A percentile compares a stretch with the other conserved stretches of the same genome.
These are phyloP conservation scores for Corynorhinus townsendii DNA, from an alignment of 2,113 vertebrate species.

Conservation along the genomic window DNA sequence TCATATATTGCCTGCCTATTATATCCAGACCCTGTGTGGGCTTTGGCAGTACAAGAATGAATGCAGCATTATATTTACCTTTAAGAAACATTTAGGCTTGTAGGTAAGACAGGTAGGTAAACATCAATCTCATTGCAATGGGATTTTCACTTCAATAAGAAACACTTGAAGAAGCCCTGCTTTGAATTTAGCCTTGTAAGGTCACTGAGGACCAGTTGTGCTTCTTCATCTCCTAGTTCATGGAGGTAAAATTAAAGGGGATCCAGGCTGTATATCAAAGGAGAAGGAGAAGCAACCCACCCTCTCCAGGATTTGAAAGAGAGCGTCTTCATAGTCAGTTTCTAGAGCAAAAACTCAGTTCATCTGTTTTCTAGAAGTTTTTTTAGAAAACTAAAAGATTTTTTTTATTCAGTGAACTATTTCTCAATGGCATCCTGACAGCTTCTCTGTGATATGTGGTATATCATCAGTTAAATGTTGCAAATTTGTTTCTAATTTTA, in stretches of 20 bases:
- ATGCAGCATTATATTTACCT: background rate
- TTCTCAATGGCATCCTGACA: background rate
- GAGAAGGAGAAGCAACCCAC: background rate
- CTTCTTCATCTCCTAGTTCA: background rate
- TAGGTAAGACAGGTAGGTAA: background rate
- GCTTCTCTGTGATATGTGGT: background rate
- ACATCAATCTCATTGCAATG: background rate
- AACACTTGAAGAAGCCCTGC: background rate
- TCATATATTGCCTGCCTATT: background rate
- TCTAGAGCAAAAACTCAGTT: background rate
- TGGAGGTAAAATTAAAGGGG: background rate
- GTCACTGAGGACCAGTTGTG: background rate
- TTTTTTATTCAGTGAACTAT: background rate
- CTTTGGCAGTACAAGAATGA: background rate
- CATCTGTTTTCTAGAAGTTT: background rate
- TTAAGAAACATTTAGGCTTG: background rate
- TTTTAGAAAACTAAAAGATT: background rate
- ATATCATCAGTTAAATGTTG: background rate
- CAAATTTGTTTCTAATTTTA: background rate
- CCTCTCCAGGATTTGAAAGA: background rate
- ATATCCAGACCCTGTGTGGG: background rate
- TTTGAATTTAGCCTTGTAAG: background rate
- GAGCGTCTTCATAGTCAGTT: background rate
- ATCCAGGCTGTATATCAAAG: background rate
- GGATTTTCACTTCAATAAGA: background rate